These are phyloP conservation scores for Ariopsis seemanni DNA, from an alignment of 2,113 vertebrate species.

Conservation along the genomic window DNA sequence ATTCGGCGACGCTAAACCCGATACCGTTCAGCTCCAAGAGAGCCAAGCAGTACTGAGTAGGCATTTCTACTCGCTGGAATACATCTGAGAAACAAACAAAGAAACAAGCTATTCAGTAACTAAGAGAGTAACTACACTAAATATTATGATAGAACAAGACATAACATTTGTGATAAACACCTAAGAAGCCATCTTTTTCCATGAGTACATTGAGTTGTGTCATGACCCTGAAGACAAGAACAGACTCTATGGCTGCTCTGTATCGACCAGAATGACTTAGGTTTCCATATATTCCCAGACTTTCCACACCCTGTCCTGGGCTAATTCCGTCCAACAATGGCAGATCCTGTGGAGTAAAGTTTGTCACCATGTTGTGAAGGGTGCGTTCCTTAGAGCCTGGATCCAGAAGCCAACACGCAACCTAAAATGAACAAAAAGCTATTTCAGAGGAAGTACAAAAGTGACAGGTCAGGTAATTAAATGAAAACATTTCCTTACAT, in stretches of 20 bases:
- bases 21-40: constrained; percentile 93
- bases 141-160: background rate
- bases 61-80: constrained; percentile 90
- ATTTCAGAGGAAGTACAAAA: constrained; percentile 1
- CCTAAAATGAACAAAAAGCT: constrained; percentile 65
- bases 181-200: constrained; percentile 80
- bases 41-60: constrained; percentile 87
- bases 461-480: background rate
- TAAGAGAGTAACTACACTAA: background rate
- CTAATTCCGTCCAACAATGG: constrained; percentile 81
- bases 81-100: constrained; percentile 67
- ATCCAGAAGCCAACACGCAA: constrained; percentile 92
- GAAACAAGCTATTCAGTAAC: background rate
- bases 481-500: background rate
- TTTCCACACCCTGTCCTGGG: constrained; percentile 73
- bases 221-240: constrained; percentile 82
- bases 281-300: constrained; percentile 74
- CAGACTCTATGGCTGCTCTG: constrained; percentile 81
- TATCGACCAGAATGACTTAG: constrained; percentile 78
- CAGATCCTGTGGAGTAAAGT: constrained; percentile 82
- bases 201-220: constrained; percentile 75
- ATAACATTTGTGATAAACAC: constrained; percentile 62
- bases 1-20: constrained; percentile 87
- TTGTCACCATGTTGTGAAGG: constrained; percentile 88
- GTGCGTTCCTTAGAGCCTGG: constrained; percentile 85